phyloP scores from a whole-genome alignment of 2,113 vertebrate species.

The Pseudopodoces humilis region DNA sequence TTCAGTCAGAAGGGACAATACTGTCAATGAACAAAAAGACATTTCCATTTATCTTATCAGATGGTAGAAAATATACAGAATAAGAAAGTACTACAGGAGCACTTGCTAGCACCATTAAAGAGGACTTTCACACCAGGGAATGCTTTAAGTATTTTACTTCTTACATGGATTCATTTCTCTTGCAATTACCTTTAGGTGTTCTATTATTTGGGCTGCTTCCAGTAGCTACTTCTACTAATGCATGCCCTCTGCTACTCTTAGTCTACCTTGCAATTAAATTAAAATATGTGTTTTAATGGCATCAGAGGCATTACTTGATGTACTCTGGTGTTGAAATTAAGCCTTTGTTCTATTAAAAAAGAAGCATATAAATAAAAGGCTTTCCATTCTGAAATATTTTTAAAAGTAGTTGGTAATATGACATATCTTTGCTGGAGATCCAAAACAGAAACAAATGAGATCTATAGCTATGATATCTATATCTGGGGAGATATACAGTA shows the following conservation, averaged over 20 bases:
- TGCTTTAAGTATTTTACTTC: conserved; percentile 13
- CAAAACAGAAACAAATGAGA: background rate
- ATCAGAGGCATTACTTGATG: background rate
- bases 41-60: conserved; percentile 49
- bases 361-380: background rate
- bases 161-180: background rate
- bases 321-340: background rate
- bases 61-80: background rate
- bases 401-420: background rate
- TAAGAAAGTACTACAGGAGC: background rate
- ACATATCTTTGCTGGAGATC: background rate
- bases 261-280: background rate
- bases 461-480: background rate
- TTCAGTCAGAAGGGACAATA: conserved; percentile 42
- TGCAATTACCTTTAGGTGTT: conserved; percentile 25
- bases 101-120: background rate
- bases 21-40: conserved; percentile 21
- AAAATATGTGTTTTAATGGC: background rate
- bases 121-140: background rate
- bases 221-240: background rate
- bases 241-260: background rate
- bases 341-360: background rate
- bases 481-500: background rate
- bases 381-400: background rate
- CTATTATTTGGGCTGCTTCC: background rate